Evolutionary conservation across 2,113 vertebrate species (phyloP).

Genomic region (Seriola quinqueradiata): DNA sequence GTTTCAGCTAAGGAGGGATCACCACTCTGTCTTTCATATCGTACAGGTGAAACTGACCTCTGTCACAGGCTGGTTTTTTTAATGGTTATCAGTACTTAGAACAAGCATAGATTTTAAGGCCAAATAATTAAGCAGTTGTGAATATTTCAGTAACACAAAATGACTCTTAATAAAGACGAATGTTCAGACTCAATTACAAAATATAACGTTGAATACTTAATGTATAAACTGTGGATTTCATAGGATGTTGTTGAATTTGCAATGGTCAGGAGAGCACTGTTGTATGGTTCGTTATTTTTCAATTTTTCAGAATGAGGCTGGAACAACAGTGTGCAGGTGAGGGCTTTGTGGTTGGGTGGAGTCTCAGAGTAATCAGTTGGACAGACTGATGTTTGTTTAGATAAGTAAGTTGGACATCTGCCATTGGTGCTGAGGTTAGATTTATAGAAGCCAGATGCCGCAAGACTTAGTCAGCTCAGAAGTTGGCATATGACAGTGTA

Average conservation of each 20-base stretch:
- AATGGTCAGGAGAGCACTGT: neutral
- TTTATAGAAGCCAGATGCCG: too few species aligned
- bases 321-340: neutral
- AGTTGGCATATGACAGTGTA: neutral
- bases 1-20: constrained; percentile 60
- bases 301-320: neutral
- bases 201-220: neutral
- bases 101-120: neutral
- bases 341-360: neutral
- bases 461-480: too few species aligned
- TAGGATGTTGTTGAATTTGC: neutral
- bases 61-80: constrained; percentile 1
- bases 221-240: neutral
- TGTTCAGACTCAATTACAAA: neutral
- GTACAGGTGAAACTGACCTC: constrained; percentile 17
- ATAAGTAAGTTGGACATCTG: constrained; percentile 21
- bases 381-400: constrained; percentile 13
- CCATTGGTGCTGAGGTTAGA: too few species aligned
- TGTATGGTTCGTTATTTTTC: neutral
- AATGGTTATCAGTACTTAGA: neutral
- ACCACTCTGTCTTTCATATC: constrained; percentile 35
- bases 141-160: neutral
- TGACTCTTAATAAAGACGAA: neutral
- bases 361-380: neutral
- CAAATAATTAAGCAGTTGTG: neutral